Percentiles rank a stretch among this genome's conserved stretches.
phyloP scores from a whole-genome alignment of 2,888 invertebrate species.

The Himalopsyche japonica region DNA sequence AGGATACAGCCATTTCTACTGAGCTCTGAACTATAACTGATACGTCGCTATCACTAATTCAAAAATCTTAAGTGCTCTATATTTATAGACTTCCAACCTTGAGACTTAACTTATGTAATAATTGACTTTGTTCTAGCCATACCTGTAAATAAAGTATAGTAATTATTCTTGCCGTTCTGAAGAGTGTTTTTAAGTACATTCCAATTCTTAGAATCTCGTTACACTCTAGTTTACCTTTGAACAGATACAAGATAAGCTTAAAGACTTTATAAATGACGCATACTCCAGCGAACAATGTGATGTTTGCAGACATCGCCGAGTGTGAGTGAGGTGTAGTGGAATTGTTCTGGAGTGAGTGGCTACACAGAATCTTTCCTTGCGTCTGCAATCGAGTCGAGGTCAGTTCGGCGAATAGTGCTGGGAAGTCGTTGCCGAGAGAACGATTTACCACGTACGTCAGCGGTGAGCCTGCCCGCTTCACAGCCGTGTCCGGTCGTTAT shows the following conservation, averaged over 20 bases:
- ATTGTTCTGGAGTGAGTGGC: background rate
- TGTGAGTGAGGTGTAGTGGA: background rate
- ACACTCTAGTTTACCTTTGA: background rate
- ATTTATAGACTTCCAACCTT: too few relatives aligned
- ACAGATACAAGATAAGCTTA: background rate
- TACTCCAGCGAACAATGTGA: background rate
- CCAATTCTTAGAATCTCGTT: background rate
- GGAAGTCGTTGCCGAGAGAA: background rate
- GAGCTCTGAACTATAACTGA: too few relatives aligned
- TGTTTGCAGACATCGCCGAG: background rate
- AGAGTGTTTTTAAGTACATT: background rate
- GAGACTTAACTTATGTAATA: too few relatives aligned
- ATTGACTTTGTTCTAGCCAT: too few relatives aligned
- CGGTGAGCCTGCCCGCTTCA: background rate
- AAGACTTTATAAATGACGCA: background rate
- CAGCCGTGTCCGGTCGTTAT: background rate
- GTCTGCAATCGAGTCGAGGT: background rate
- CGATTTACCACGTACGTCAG: slow-evolving; percentile 16
- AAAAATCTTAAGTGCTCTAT: too few relatives aligned
- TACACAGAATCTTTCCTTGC: background rate
- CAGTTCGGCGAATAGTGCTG: background rate
- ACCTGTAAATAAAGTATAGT: background rate
- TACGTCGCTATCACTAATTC: too few relatives aligned
- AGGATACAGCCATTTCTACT: too few relatives aligned
- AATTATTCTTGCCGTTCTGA: background rate